phyloP scores from a whole-genome alignment of 2,113 vertebrate genomes.

The Gambusia holbrooki region DNA sequence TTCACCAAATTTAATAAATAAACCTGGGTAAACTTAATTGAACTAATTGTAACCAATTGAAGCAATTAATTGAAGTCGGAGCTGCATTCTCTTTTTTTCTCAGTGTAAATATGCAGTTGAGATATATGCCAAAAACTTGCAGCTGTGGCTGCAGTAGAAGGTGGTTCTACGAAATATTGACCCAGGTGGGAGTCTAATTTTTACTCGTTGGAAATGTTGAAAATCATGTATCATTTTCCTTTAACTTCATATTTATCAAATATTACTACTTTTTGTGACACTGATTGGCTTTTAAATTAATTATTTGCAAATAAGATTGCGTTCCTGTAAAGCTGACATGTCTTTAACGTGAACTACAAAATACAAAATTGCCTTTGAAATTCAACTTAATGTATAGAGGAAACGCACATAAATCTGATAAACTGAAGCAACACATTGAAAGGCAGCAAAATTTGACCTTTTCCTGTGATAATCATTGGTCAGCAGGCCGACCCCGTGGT shows the following conservation, averaged over 20 bases:
- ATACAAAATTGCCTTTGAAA: background rate
- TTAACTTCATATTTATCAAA: background rate
- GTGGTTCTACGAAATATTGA: too few species aligned
- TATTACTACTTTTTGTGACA: background rate
- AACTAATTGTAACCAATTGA: too few species aligned
- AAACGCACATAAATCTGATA: background rate
- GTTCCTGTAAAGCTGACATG: background rate
- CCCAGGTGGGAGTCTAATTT: too few species aligned
- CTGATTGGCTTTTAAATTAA: too few species aligned
- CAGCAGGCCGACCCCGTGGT: constrained; percentile 70
- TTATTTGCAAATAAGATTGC: background rate
- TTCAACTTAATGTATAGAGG: background rate
- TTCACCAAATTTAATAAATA: too few species aligned
- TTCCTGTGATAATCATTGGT: constrained; percentile 24
- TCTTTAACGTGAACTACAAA: background rate
- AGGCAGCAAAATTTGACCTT: background rate
- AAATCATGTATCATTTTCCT: background rate
- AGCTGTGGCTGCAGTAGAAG: too few species aligned
- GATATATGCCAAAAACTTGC: too few species aligned
- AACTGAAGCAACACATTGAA: background rate
- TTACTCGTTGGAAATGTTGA: background rate
- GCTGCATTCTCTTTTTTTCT: too few species aligned
- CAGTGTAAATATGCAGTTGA: too few species aligned
- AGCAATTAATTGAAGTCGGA: too few species aligned
- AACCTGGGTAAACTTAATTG: too few species aligned